These are phyloP conservation scores for Pituophis catenifer DNA, from an alignment of 2,113 vertebrate species.

Conservation along the genomic window DNA sequence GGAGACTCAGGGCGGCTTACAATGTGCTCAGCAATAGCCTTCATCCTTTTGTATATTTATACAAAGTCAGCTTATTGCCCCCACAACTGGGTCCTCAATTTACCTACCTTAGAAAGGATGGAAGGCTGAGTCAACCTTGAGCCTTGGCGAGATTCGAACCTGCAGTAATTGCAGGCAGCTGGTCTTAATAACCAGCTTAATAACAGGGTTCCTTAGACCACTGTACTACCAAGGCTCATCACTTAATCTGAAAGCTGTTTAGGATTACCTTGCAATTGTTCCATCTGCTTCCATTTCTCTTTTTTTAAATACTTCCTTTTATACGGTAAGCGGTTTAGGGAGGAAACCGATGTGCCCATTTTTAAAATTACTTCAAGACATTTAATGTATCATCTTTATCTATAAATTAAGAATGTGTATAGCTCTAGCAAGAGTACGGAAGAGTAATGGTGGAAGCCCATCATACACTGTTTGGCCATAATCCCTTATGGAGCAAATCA, in stretches of 20 bases:
- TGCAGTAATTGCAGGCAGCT: no score
- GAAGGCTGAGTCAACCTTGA: no score
- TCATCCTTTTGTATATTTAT: no score
- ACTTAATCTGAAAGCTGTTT: background rate
- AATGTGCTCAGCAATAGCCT: no score
- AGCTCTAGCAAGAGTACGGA: background rate
- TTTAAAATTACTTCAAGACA: background rate
- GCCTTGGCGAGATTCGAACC: no score
- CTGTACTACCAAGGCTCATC: no score
- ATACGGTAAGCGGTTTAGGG: background rate
- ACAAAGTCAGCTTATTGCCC: no score
- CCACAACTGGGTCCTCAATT: no score
- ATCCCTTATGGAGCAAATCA: background rate
- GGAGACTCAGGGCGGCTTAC: no score
- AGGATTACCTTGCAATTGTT: background rate
- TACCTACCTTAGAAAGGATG: no score
- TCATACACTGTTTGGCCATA: background rate
- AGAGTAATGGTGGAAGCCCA: background rate
- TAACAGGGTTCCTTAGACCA: no score
- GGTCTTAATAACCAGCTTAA: no score
- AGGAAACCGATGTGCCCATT: background rate
- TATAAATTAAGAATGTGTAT: background rate
- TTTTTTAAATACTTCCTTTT: background rate
- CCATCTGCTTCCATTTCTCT: background rate
- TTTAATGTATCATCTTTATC: background rate